phyloP scores from a whole-genome alignment of 1,140 invertebrate genomes.

The Branchinecta lindahli region DNA sequence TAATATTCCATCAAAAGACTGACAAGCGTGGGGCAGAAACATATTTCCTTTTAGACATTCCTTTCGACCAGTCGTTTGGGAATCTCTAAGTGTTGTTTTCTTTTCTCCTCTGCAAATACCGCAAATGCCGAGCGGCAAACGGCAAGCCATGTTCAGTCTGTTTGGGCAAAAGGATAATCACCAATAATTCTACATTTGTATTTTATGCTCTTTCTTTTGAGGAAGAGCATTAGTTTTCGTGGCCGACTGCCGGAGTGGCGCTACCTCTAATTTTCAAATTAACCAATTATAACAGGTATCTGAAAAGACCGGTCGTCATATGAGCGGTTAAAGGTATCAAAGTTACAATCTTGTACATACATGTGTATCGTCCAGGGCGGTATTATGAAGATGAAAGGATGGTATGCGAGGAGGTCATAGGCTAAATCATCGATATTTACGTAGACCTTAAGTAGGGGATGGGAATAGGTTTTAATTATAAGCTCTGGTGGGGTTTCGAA shows the following conservation, averaged over 20 bases:
- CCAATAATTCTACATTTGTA: not conserved
- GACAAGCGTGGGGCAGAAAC: too few relatives aligned
- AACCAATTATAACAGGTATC: slow-evolving; percentile 10
- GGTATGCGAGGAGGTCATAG: not conserved
- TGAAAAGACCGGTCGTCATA: not conserved
- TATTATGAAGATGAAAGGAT: not conserved
- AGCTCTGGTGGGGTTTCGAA: too few relatives aligned
- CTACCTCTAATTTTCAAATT: slow-evolving; percentile 10
- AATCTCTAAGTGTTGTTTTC: not conserved
- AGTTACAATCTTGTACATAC: slow-evolving; percentile 10
- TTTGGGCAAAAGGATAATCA: not conserved
- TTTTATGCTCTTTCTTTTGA: not conserved
- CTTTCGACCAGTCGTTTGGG: not conserved
- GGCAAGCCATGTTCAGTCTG: not conserved
- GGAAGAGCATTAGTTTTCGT: not conserved
- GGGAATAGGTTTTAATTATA: not conserved
- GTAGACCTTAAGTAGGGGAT: not conserved
- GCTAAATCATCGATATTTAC: not conserved
- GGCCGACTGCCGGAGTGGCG: not conserved
- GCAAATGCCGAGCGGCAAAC: not conserved
- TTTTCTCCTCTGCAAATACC: not conserved
- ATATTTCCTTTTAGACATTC: too few relatives aligned
- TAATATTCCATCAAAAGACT: not conserved
- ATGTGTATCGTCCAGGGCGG: not conserved
- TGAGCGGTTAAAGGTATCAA: not conserved